Base-by-base conservation (phyloP, 2,797 vertebrate genomes). In the Fundulus diaphanus region DNA sequence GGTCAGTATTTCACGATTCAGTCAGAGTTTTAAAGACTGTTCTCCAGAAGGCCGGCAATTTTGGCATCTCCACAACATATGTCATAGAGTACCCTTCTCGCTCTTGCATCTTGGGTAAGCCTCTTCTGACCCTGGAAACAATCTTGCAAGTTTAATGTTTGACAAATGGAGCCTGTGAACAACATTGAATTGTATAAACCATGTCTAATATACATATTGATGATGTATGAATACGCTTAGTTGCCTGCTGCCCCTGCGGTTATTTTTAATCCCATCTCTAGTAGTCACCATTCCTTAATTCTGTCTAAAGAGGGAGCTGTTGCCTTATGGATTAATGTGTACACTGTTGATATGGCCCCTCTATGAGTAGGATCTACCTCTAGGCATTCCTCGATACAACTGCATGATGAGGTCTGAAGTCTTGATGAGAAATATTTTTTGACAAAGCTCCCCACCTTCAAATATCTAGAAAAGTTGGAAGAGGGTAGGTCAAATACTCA, bases 71-170 rank as follows among this genome's bases (percentile, higher is more conserved):
- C 31, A 54, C 3, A 54, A 52, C 48, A 70, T 52, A n/a, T 70
- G 68, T 15, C 46, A 29, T 35, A 54, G 68, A 22, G 68, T 69
- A 4, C 48, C 31, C 4, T 35, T 70, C 9, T 70, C 5, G 1
- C 68, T 37, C 20, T 54, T 54, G 2, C 29, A 70, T 70, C 33
- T 54, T 70, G 68, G 12, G 33, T 49, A 70, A 52, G 33, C 15
- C 33, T 54, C 49, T 1, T 54, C 33, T 40, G 49, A 52, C 22
- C 22, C 49, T 70, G 33, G 49, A 40, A 70, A 40, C 48, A 70
- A 37, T 13, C 40, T 37, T 70, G 33, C 49, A n/a, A 70, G 51
- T 54, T 52, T 70, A 40, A 49, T 54, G 24, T 70, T 70, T 70
- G 51, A 56, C 35, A 54, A 37, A 40, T 29, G 69, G 15, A 40